These are phyloP conservation scores for Melanotus villosus DNA, from an alignment of 2,888 invertebrate species.

Conservation along the genomic window DNA sequence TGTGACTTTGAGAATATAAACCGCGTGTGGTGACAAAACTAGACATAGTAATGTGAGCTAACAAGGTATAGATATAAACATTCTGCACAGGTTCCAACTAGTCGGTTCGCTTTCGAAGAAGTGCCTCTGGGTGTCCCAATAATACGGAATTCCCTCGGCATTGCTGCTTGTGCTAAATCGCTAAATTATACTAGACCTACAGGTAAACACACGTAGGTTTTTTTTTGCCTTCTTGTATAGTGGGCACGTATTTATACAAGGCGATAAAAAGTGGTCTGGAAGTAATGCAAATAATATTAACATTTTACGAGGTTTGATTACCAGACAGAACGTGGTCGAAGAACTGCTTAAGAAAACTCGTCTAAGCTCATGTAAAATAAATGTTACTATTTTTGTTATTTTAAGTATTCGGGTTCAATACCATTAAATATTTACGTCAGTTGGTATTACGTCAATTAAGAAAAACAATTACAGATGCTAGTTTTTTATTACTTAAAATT, in stretches of 20 bases:
- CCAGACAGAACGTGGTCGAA: too few species aligned
- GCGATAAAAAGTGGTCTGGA: conserved; percentile 20
- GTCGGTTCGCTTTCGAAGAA: conserved; percentile 40
- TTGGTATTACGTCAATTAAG: too few species aligned
- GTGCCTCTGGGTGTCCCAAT: conserved; percentile 31
- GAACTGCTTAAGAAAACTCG: too few species aligned
- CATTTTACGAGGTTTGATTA: too few species aligned
- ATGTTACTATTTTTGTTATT: too few species aligned
- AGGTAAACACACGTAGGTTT: conserved; percentile 11
- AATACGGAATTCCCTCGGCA: conserved; percentile 39
- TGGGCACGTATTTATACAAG: conserved; percentile 3
- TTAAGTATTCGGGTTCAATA: too few species aligned
- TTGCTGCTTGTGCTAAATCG: conserved; percentile 6
- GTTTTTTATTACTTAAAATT: too few species aligned
- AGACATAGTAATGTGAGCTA: conserved; percentile 34
- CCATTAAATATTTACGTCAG: too few species aligned
- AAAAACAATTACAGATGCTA: too few species aligned
- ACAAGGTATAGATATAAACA: conserved; percentile 34
- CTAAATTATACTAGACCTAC: conserved; percentile 11
- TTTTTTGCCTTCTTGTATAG: background rate
- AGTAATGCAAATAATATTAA: conserved; percentile 18
- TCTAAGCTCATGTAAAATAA: too few species aligned
- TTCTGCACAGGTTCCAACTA: conserved; percentile 39
- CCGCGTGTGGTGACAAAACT: conserved; percentile 37
- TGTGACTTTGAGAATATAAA: conserved; percentile 26